These are phyloP conservation scores for Ibidorhyncha struthersii DNA, from an alignment of 2,113 vertebrate species.

Conservation along the genomic window DNA sequence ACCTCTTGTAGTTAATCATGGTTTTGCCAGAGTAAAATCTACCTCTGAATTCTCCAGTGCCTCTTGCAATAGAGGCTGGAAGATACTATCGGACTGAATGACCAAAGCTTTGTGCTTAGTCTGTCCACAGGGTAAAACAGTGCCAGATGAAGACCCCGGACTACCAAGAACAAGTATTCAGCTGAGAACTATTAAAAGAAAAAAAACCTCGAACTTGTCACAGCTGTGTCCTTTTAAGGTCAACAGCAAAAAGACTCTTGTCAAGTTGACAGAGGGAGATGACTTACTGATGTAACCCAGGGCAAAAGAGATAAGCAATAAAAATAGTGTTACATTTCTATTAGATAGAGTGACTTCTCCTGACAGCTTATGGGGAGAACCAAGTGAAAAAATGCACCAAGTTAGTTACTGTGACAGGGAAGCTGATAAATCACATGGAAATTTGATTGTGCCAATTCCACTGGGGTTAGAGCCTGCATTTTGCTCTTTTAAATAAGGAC, in stretches of 20 bases:
- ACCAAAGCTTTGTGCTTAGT: background rate
- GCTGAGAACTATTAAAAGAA: constrained; percentile 1
- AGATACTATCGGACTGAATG: background rate
- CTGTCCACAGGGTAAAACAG: background rate
- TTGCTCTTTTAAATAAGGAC: background rate
- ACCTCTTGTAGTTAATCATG: background rate
- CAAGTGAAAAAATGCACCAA: background rate
- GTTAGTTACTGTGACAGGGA: constrained; percentile 17
- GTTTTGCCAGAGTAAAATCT: background rate
- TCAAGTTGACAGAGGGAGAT: constrained; percentile 25
- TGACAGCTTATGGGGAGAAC: constrained; percentile 1
- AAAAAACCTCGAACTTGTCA: background rate
- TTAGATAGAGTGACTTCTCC: constrained; percentile 43
- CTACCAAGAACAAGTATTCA: background rate
- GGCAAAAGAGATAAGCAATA: constrained; percentile 54
- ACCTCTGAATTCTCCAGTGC: background rate
- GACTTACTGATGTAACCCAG: constrained; percentile 53
- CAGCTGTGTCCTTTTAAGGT: constrained; percentile 60
- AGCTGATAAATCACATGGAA: constrained; percentile 4
- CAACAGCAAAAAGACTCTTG: constrained; percentile 34
- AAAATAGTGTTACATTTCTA: constrained; percentile 47
- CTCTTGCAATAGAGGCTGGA: background rate
- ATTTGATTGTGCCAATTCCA: background rate
- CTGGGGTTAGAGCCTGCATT: background rate
- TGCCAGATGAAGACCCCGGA: background rate